Evolutionary conservation across 2,797 vertebrate genomes (phyloP), one percentile per base, ranked within the genome.

Genomic region (Calcarius lapponicus): DNA sequence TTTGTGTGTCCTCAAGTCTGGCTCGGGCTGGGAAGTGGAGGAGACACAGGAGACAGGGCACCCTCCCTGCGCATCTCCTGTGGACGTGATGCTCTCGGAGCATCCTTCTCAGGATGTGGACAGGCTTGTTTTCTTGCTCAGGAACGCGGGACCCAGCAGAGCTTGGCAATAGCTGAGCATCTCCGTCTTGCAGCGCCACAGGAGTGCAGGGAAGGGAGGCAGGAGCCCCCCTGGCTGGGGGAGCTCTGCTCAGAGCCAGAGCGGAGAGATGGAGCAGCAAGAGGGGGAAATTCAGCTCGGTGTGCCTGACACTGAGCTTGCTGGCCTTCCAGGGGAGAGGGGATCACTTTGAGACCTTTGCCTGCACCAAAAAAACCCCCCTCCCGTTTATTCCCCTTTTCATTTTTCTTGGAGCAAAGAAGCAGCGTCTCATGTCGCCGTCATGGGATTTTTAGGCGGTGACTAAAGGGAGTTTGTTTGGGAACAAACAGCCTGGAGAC

Each of bases 401-500:
- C 18, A 25, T 89, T 89, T 86, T 85, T 48, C 50, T 93, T 91
- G 90, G 78, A 93, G 76, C 80, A 65, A 64, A 90, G 69, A 74
- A 28, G 71, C 53, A 17, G 57, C 1, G 6, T 76, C 88, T 88
- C 31, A 7, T 62, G 93, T 80, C 32, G 1, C n/a, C 26, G 21
- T 95, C 96, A 91, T 51, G 92, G 82, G 93, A 88, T 91, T 93
- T 94, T 95, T 96, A 93, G 76, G 75, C 4, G 4, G 96, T 96
- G 95, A 96, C 95, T 96, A 95, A 93, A 92, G 0, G 4, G 57
- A 67, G 92, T 95, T 95, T 96, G 86, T 96, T 96, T 95, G 82
- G 96, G 92, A 93, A 94, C 94, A 94, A 90, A 42, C 95, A 94
- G 90, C 95, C 51, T 10, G 2, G 76, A 91, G 88, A 75, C 70